Conservation (phyloP, 2,113 vertebrate genomes). For the Ceyx margarethae region DNA sequence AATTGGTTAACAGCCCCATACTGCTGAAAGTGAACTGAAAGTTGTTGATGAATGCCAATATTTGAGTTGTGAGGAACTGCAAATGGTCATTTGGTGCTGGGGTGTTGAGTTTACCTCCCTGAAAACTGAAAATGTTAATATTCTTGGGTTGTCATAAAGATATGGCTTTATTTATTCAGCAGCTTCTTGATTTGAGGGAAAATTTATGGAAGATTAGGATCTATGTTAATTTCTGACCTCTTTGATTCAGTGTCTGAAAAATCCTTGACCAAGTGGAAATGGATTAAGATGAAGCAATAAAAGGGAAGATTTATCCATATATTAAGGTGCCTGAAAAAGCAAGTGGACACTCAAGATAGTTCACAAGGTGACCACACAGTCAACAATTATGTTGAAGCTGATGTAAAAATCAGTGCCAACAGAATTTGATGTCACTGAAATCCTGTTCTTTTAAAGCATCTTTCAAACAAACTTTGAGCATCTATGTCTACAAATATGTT, state of each 20-base stretch:
- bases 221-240: background rate
- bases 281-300: background rate
- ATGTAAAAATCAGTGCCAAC: background rate
- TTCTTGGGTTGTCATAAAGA: background rate
- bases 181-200: background rate
- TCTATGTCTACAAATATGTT: background rate
- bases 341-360: background rate
- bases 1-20: slow-evolving; percentile 9
- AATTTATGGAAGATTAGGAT: background rate
- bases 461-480: background rate
- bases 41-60: background rate
- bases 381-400: background rate
- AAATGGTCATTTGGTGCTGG: background rate
- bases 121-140: background rate
- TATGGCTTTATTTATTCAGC: background rate
- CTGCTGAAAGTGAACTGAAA: background rate
- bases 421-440: background rate
- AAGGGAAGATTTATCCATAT: background rate
- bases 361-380: background rate
- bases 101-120: background rate
- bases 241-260: background rate
- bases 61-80: background rate
- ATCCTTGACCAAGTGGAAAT: background rate
- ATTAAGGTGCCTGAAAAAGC: background rate
- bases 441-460: background rate